These are phyloP conservation scores for Caenorhabditis zanzibari DNA, from an alignment of 2,888 invertebrate genomes.

Conservation along the genomic window DNA sequence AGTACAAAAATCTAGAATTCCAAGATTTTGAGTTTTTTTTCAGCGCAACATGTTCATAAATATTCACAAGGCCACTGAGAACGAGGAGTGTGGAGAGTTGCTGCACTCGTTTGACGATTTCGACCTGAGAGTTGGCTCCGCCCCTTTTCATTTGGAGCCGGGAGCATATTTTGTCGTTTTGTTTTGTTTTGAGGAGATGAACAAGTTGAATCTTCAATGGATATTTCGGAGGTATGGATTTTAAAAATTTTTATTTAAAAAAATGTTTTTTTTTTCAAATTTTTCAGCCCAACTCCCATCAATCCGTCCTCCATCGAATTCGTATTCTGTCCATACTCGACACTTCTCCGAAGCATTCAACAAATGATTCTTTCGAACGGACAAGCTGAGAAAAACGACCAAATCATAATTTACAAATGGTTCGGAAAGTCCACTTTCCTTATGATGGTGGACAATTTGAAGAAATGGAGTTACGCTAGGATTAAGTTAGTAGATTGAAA, in stretches of 20 bases:
- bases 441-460: background rate
- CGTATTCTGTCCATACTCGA: background rate
- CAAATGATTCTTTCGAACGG: background rate
- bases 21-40: too few relatives aligned
- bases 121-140: too few relatives aligned
- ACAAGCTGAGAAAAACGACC: background rate
- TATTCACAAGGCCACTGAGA: too few relatives aligned
- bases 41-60: too few relatives aligned
- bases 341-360: background rate
- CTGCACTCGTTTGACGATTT: too few relatives aligned
- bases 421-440: background rate
- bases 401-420: background rate
- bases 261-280: background rate
- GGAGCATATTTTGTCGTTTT: too few relatives aligned
- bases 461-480: background rate
- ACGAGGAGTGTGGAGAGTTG: too few relatives aligned
- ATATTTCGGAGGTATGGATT: background rate
- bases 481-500: background rate
- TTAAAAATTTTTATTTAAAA: background rate
- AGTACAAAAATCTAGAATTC: too few relatives aligned
- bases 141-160: too few relatives aligned
- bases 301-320: background rate
- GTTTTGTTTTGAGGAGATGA: too few relatives aligned
- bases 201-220: too few relatives aligned
- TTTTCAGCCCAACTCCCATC: background rate